phyloP scores from a whole-genome alignment of 2,113 vertebrate genomes.

The Actenoides hombroni region DNA sequence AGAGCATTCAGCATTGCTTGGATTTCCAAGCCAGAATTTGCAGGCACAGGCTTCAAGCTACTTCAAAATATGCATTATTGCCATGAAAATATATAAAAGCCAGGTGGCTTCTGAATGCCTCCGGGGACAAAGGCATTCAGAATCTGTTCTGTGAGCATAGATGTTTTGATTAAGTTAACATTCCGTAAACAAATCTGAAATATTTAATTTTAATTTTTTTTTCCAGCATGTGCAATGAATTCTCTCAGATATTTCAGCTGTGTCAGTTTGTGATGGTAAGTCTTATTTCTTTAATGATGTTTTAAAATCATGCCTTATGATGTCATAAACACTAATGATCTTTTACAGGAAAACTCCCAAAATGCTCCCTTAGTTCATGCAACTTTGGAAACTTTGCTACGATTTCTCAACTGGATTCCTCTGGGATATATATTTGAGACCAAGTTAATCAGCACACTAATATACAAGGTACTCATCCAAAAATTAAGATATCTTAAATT shows the following conservation, averaged over 20 bases:
- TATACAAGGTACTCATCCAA: constrained; percentile 88
- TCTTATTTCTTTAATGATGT: not conserved
- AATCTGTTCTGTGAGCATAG: not conserved
- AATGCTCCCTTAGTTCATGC: constrained; percentile 97
- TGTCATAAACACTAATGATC: not conserved
- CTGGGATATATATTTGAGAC: constrained; percentile 99
- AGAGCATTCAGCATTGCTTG: not conserved
- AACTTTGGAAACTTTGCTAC: constrained; percentile 93
- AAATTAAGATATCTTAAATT: not conserved
- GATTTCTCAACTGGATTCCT: constrained; percentile 99
- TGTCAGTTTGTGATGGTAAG: constrained; percentile 99
- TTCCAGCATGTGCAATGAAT: constrained; percentile 98
- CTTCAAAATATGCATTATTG: not conserved
- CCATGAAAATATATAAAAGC: not conserved
- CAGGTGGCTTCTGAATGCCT: not conserved
- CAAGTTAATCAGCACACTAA: constrained; percentile 97
- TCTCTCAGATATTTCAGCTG: constrained; percentile 98
- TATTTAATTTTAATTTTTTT: not conserved
- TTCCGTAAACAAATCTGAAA: too few relatives aligned
- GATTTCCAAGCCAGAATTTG: not conserved
- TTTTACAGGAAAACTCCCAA: constrained; percentile 93
- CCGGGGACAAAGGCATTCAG: not conserved
- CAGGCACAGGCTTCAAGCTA: not conserved
- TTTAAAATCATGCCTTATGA: not conserved
- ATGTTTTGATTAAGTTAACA: not conserved